Evolutionary conservation across 2,888 invertebrate genomes (phyloP), one percentile per base, ranked within the genome.

Genomic region (Mesorhabditis spiculigera): DNA sequence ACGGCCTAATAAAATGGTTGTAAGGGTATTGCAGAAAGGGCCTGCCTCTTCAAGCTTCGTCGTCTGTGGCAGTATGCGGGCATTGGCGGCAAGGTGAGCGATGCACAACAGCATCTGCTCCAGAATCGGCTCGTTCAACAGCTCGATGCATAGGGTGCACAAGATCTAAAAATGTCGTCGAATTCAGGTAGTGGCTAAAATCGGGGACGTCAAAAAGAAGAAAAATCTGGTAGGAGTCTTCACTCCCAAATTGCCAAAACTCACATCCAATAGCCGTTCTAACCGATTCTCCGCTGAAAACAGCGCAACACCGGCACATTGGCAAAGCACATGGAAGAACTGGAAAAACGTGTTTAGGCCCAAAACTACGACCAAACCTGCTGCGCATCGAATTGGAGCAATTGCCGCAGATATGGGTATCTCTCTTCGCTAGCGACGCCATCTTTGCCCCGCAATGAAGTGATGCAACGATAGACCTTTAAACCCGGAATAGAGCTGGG

Each of bases 381-480:
- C 68, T 92, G 89, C 0, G 92, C 92, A 86, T 94, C 93, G 85
- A 93, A 94, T 78, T 90, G 90, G 6, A 94, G 87, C 65, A 94
- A 87, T 0, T 91, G 90, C 75, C 92, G 81, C 63, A 89, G 73
- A 69, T 81, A 71, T 4, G 85, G 84, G 68, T 83, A 85, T 10
- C 73, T 69, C 28, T 75, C 71, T 3, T 63, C 65, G 0, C 71
- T 68, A 3, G 71, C 71, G 43, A 67, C 65, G 5, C 74, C 73
- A 44, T 78, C 71, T 65, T 75, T 77, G 43, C 74, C 77, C 43
- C 71, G 69, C n/a, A 78, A 50, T 5, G 77, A 73, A 13, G 74
- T 67, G 66, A 80, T 75, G 67, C 80, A 75, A 66, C 80, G 71
- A 70, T 75, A 78, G 50, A 78, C 73, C 71, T 76, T 42, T 28